Base-by-base conservation (phyloP, 1,140 invertebrate genomes). In the Drosophila guanche region DNA sequence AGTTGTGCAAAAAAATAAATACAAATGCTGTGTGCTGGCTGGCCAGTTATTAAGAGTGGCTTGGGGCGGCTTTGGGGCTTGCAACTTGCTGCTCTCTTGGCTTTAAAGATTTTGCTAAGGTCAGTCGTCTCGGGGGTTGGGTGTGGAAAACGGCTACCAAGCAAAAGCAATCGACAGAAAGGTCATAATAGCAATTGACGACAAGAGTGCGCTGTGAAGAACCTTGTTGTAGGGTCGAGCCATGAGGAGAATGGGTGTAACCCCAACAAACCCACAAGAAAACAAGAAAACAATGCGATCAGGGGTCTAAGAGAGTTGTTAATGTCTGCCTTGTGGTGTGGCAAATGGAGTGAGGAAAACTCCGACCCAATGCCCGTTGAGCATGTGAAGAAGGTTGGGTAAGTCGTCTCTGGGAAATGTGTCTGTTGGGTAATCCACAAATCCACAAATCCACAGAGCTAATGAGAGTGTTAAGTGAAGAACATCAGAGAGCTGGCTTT, bases 201-300 rank as follows among this genome's bases (percentile, higher is more conserved):
- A 27, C 25, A 27, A 27, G 25, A 5, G 25, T 27, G 33, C 29
- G 41, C 59, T 66, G 60, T 41, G 59, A 69, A 84, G 80, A 86
- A 86, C 81, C 81, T 86, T 88, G 80, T 71, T 62, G 56, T 76
- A 85, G 80, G 81, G 80, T 85, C 70, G 71, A 50, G 14, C 47
- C 71, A 66, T n/a, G 27, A 6, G 51, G 48, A 10, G 59, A 59
- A 66, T 67, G 81, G 73, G 81, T 86, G 77, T 74, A 74, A 73
- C 72, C 69, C 16, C 16, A 20, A 20, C n/a, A n/a, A n/a, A n/a
- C n/a, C n/a, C n/a, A n/a, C n/a, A n/a, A 20, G 0, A 20, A 20
- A 20, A 20, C 16, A 20, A 20, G n/a, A 20, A 73, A 65, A 63
- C 46, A 63, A 8, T 42, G 63, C 70, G 69, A 72, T 53, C 41